Evolutionary conservation across 2,113 vertebrate genomes (phyloP), one percentile per base, ranked within the genome.

Genomic region (Hemiscyllium ocellatum): DNA sequence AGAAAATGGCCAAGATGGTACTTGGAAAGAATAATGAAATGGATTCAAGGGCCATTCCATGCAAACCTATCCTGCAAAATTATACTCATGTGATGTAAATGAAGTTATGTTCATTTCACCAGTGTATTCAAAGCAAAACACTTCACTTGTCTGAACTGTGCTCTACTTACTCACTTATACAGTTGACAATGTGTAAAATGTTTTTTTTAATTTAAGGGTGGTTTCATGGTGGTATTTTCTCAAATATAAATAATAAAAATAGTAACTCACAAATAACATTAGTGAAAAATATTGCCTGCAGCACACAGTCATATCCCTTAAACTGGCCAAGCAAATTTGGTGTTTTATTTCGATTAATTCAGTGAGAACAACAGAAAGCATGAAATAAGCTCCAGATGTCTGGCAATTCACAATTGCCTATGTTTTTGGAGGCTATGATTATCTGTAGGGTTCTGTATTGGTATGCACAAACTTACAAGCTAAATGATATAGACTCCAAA

Each of bases 11-110:
- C 96, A 96, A 96, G 96, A 96, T 85, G n/a, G 6, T 85, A 96
- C 96, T 42, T 96, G 96, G 72, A 93, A 96, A 93, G 90, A 83
- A 96, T 96, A 96, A 96, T 96, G 96, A 96, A 95, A 96, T 96
- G 96, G 95, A 90, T 66, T 91, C 96, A 96, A 2, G 20, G 29
- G 24, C 22, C 17, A 94, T 19, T 7, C 17, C 89, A 66, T 37
- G 33, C 89, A 93, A 83, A 93, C 29, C n/a, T 66, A n/a, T 37
- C 17, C 19, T 90, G 15, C 37, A 19, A 20, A n/a, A n/a, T 37
- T 65, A 52, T 95, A 37, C 50, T 95, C 24, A 12, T 29, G 26
- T 72, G 10, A 95, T 47, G 68, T n/a, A 72, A 95, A 95, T 52
- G 72, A 95, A 22, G 13, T 29, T 95, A 37, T 12, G 72, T 50